Base-by-base conservation (phyloP, 92 coral and sea anemone genomes). In the Porites rus region DNA sequence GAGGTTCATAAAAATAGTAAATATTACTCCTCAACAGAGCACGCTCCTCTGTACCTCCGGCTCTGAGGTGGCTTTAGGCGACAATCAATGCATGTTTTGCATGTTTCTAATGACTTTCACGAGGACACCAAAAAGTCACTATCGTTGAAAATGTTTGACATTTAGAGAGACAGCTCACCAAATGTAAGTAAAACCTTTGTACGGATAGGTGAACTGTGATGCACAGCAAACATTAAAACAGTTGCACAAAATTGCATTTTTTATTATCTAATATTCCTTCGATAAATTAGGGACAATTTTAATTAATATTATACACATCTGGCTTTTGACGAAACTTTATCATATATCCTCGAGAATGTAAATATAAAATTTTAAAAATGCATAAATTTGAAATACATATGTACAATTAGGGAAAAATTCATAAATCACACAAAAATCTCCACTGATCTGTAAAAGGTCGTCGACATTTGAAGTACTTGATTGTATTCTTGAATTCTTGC, bases 401-500 rank as follows among this genome's bases (percentile, higher is more conserved):
- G 16, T 82, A 50, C 25, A 72, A 51, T 38, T 18, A 59, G 17
- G 43, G 10, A 51, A 8, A 7, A 60, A 19, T 46, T 7, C 51
- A 54, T 65, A 16, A 2, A 17, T 86, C 79, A 94, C 20, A 94
- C 98, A 77, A 93, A 94, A 61, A 94, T 93, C 69, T 94, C 98
- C 79, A 92, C 91, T 19, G 96, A 92, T 61, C 90, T 85, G 72
- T 90, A 93, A 84, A 90, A 94, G 14, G 94, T 82, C 20, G 90
- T 88, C 9, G 96, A 90, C 89, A 79, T 88, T 72, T 75, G 69
- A 24, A 93, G 75, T 51, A 93, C 92, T 79, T 93, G 90, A 25
- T 94, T 82, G 63, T 93, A 94, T 38, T 94, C 98, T 64, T 88
- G 90, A 73, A 94, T 94, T 85, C 98, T 80, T 10, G 83, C 64